Conservation (phyloP, 2,113 vertebrate species). For the Prunella himalayana region DNA sequence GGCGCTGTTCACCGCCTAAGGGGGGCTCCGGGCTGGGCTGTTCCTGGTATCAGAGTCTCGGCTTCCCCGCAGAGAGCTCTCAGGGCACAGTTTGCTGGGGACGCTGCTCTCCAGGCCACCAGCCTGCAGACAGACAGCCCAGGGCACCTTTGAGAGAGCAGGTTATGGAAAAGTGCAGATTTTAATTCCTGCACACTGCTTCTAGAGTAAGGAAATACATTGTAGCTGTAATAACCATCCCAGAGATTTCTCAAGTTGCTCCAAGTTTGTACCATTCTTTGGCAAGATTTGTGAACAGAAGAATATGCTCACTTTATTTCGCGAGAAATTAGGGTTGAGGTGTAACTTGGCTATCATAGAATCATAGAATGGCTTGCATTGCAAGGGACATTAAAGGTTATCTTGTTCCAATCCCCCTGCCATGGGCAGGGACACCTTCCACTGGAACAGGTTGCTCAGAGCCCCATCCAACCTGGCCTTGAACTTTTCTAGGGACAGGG, state of each 20-base stretch:
- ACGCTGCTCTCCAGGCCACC: rapidly evolving
- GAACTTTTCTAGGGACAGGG: neutral
- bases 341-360: neutral
- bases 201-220: neutral
- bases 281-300: neutral
- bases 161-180: rapidly evolving
- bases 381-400: neutral
- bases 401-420: neutral
- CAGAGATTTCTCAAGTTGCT: neutral
- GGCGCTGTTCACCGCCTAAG: rapidly evolving
- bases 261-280: neutral
- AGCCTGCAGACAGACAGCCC: neutral
- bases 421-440: no score
- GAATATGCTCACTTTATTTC: neutral
- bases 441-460: neutral
- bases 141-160: neutral
- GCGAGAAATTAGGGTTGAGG: neutral
- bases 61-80: rapidly evolving
- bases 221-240: neutral
- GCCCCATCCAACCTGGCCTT: neutral
- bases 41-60: rapidly evolving
- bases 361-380: neutral
- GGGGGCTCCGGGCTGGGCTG: no score
- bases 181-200: neutral
- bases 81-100: neutral